Conservation (phyloP, 2,888 invertebrate species). For the Lomographa bimaculata region DNA sequence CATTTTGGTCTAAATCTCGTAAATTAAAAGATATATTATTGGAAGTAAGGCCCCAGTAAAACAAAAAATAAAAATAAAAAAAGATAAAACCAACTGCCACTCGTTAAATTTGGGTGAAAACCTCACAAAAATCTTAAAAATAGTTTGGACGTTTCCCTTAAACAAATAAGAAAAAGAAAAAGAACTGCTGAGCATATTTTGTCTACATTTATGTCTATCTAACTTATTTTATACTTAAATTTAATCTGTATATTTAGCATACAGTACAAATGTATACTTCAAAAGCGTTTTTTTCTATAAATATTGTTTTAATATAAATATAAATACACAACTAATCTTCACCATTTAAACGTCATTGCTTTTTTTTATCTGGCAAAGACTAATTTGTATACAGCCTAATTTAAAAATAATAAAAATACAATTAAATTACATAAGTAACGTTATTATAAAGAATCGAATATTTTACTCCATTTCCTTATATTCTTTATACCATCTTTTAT, state of each 20-base stretch:
- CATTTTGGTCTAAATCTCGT: too few relatives aligned
- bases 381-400: constrained; percentile 31
- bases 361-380: constrained; percentile 27
- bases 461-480: constrained; percentile 32
- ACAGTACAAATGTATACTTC: constrained; percentile 70
- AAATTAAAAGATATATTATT: background rate
- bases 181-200: constrained; percentile 65
- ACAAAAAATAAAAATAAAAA: constrained; percentile 1
- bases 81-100: constrained; percentile 3
- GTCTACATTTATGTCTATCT: constrained; percentile 75
- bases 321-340: constrained; percentile 39
- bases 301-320: constrained; percentile 51
- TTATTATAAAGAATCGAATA: constrained; percentile 44
- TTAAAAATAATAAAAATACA: constrained; percentile 35
- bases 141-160: constrained; percentile 45
- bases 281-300: constrained; percentile 69
- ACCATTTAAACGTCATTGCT: constrained; percentile 27
- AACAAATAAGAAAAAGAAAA: constrained; percentile 38
- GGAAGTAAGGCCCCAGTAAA: constrained; percentile 7
- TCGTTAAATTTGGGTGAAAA: constrained; percentile 6
- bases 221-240: constrained; percentile 59
- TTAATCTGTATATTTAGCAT: constrained; percentile 54
- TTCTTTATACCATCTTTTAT: constrained; percentile 54
- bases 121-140: constrained; percentile 24
- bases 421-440: constrained; percentile 46